Base-by-base conservation (phyloP, 2,113 vertebrate species). In the Carassius carassius region DNA sequence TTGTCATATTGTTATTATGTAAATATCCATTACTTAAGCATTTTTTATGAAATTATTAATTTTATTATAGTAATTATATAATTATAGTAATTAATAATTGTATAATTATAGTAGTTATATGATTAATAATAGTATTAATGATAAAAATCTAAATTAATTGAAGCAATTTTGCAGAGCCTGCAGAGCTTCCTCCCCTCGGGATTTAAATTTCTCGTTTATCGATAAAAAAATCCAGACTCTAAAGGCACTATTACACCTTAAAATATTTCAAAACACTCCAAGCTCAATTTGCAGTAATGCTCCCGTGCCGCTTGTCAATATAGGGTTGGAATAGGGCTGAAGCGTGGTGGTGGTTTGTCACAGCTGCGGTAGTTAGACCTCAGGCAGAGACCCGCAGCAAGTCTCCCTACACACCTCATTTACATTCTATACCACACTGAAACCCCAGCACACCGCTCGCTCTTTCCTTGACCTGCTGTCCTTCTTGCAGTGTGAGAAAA, bases 341-440 rank as follows among this genome's bases (percentile, higher is more conserved):
- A 79, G 41, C n/a, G 5, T 41, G 12, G 19, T 1, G 54, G 56
- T 29, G 76, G 54, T 78, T 78, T 60, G 56, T 16, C 77, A 62
- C 56, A 41, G 77, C 77, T 79, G 56, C 5, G 29, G 49, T 74
- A 44, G 67, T 10, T 58, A 58, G 44, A 69, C 21, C 23, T 84
- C 80, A 70, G 29, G 44, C 74, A 7, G 23, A 65, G 35, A 11
- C 21, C 69, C 7, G 49, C 49, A 82, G 67, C n/a, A 56, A 32
- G 47, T 80, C 75, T 79, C 75, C 6, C 67, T 81, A 84, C 74
- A 78, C 62, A 78, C 41, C 76, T 72, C 65, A 85, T 80, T 80
- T 85, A 72, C 76, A 85, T 80, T 80, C 84, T 21, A 41, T 47
- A 80, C 84, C 62, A 69, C 74, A 78, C 83, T 9, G 29, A 78